Evolutionary conservation across 1,140 invertebrate species (phyloP).

Genomic region (Drosophila sucinea): DNA sequence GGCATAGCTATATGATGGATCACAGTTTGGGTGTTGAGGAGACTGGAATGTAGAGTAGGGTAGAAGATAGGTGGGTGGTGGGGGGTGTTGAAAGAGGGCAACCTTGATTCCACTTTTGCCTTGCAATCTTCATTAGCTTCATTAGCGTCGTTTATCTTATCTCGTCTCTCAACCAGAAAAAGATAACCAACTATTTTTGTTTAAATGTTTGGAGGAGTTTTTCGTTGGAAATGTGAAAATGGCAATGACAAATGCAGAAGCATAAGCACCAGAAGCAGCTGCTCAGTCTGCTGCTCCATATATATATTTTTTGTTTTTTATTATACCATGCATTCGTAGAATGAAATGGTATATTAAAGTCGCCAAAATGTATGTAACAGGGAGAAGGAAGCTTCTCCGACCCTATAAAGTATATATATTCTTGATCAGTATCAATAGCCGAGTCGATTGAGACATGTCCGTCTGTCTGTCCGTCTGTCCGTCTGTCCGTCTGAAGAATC

Average conservation of each 20-base stretch:
- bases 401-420: no score
- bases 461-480: no score
- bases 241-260: neutral
- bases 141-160: constrained; percentile 78
- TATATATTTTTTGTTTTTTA: neutral
- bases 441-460: no score
- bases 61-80: neutral
- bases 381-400: no score
- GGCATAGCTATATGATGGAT: constrained; percentile 28
- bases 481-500: no score
- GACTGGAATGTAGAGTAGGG: neutral
- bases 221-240: constrained; percentile 5
- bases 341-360: no score
- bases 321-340: no score
- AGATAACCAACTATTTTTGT: constrained; percentile 40
- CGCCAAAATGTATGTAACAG: no score
- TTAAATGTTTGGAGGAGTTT: constrained; percentile 14
- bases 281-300: neutral
- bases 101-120: constrained; percentile 62
- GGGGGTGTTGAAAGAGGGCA: constrained; percentile 15
- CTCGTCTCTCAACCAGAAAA: constrained; percentile 20
- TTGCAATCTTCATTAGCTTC: constrained; percentile 72
- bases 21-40: neutral
- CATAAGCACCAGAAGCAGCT: neutral
- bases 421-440: no score